These are phyloP conservation scores for Sebastes steindachneri DNA, from an alignment of 2,797 vertebrate genomes.

Conservation along the genomic window DNA sequence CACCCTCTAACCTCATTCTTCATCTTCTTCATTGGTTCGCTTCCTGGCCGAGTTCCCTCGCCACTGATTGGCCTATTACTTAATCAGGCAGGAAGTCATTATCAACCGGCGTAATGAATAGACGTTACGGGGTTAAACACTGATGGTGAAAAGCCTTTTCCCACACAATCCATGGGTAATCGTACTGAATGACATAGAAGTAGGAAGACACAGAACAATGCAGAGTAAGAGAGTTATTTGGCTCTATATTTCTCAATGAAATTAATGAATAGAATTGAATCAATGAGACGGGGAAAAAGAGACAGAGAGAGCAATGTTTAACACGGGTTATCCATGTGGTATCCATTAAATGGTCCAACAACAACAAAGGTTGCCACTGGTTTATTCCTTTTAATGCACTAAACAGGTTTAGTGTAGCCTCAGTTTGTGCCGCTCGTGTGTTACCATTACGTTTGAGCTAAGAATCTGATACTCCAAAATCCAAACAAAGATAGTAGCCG, in stretches of 20 bases:
- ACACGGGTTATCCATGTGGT: not conserved
- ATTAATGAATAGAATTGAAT: conserved; percentile 25
- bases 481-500: not conserved
- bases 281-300: not conserved
- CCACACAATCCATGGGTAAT: conserved; percentile 42
- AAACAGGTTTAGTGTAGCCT: not conserved
- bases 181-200: conserved; percentile 1
- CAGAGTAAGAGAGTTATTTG: not conserved
- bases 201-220: not conserved
- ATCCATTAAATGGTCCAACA: not conserved
- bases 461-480: not conserved
- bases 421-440: not conserved
- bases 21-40: conserved; percentile 33
- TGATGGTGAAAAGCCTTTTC: conserved; percentile 57
- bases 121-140: conserved; percentile 56
- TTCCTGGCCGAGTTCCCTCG: conserved; percentile 52
- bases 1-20: conserved; percentile 39
- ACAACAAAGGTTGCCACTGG: not conserved
- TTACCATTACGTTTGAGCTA: not conserved
- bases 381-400: not conserved
- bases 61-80: conserved; percentile 76
- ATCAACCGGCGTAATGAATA: conserved; percentile 63
- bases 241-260: not conserved
- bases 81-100: conserved; percentile 70
- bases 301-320: not conserved